Base-by-base conservation (phyloP, 2,888 invertebrate species). In the Ichneumoninae sp. region DNA sequence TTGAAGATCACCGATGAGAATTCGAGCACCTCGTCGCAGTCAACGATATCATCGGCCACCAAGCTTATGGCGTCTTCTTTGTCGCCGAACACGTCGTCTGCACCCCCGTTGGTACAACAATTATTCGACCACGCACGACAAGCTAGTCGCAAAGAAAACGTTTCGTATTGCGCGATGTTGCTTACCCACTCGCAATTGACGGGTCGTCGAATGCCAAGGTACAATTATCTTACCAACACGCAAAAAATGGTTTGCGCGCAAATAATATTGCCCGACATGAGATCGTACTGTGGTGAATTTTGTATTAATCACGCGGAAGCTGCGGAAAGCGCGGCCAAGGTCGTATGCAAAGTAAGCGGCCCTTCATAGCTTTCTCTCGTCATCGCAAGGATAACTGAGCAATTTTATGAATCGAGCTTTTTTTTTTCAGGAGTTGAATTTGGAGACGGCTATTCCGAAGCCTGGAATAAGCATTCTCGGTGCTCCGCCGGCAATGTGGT, bases 301-400 rank as follows among this genome's bases (percentile, higher is more conserved):
- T 94, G 94, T n/a, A 70, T 87, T 3, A 94, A 91, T 36, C 93
- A 93, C 77, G 94, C 94, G 72, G 94, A 94, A 84, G 96, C 95
- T 1, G 93, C 94, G 5, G 95, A 94, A 86, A 94, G 90, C 84
- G 94, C 93, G 1, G 95, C 95, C 0, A 90, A 90, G 22, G 91
- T 92, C 80, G 94, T 94, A 30, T 92, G 89, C 50, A 89, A 89
- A 87, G 92, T 90, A 74, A 57, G 72, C 26, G 65, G 44, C 36
- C 72, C 75, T 60, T 10, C 66, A 47, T 3, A 26, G 6, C 16
- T 62, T 62, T 22, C 36, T 44, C 44, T 47, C 8, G 5, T n/a
- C 3, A 16, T 10, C 36, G 26, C 30, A 2, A 60, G 13, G 30
- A 40, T 40, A 16, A 19, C 68, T 13, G 8, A 33, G 16, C 1